Conservation (phyloP, 1,140 invertebrate species). For the Ephestia elutella region DNA sequence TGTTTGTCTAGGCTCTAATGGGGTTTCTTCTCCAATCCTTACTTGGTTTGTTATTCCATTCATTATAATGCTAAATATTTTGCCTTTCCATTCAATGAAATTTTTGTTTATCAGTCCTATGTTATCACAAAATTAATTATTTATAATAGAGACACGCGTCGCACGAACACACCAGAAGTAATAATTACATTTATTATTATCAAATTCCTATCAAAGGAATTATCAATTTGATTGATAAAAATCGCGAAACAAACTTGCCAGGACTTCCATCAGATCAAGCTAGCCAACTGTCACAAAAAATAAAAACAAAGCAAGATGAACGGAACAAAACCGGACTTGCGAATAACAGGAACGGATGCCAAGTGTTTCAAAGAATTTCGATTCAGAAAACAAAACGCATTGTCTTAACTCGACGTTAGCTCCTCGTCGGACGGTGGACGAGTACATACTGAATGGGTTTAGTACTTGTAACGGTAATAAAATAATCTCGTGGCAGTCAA, state of each 20-base stretch:
- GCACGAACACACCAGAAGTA: not conserved
- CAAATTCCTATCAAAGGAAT: not conserved
- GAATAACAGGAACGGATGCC: not conserved
- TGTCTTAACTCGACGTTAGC: not conserved
- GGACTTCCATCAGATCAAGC: not conserved
- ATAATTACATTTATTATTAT: not conserved
- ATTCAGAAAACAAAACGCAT: not conserved
- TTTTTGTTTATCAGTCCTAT: not conserved
- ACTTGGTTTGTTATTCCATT: not conserved
- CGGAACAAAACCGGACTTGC: not conserved
- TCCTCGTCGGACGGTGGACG: not conserved
- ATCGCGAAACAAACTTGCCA: not conserved
- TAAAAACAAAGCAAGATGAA: not conserved
- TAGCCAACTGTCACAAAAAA: not conserved
- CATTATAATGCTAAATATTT: not conserved
- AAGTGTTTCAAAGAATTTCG: not conserved
- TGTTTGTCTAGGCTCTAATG: not conserved
- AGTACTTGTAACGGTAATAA: not conserved
- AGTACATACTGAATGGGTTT: not conserved
- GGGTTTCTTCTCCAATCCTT: not conserved
- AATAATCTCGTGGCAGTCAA: not conserved
- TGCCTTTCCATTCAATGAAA: not conserved
- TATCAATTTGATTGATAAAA: not conserved
- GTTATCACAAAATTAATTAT: not conserved
- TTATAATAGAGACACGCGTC: not conserved